Base-by-base conservation (phyloP, 2,888 invertebrate species). In the Romanomermis culicivorax region DNA sequence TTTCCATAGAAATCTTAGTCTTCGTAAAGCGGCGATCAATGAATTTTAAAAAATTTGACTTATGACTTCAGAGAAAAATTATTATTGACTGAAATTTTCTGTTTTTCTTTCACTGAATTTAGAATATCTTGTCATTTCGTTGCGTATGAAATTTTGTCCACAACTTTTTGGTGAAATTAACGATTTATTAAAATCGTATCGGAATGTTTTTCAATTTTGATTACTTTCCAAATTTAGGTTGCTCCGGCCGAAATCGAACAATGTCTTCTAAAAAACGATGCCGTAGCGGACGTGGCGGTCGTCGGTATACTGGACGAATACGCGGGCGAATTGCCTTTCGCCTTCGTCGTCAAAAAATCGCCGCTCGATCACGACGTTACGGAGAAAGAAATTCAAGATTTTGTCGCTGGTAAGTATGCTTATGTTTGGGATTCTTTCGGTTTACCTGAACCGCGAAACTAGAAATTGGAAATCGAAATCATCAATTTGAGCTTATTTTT, bases 171-270 rank as follows among this genome's bases (percentile, higher is more conserved):
- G n/a, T n/a, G n/a, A n/a, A n/a, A n/a, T n/a, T n/a, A n/a, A n/a
- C n/a, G n/a, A n/a, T n/a, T n/a, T n/a, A n/a, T n/a, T n/a, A n/a
- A n/a, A n/a, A n/a, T n/a, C n/a, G n/a, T n/a, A n/a, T n/a, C 45
- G 45, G 23, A 45, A 11, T 23, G 23, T n/a, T n/a, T 4, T 45
- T 45, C 7, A 45, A 7, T 7, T 45, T 45, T 7, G 7, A 45
- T 7, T 45, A 11, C 7, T 45, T 45, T 45, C 23, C 45, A n/a
- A 7, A 45, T 23, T 45, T n/a, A 80, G 78, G 85, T 86, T 4
- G 78, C 85, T 0, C 85, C 85, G 2, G 84, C 85, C 1, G 85
- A 86, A 71, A 70, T 86, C 42, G 86, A 86, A 70, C 79, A 79
- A 4, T 63, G 85, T 51, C 67, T 86, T 49, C 70, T 83, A 54